Percentiles rank a stretch among this genome's conserved stretches.
Conservation (phyloP, 2,888 invertebrate species). For the Dynastes tityus region DNA sequence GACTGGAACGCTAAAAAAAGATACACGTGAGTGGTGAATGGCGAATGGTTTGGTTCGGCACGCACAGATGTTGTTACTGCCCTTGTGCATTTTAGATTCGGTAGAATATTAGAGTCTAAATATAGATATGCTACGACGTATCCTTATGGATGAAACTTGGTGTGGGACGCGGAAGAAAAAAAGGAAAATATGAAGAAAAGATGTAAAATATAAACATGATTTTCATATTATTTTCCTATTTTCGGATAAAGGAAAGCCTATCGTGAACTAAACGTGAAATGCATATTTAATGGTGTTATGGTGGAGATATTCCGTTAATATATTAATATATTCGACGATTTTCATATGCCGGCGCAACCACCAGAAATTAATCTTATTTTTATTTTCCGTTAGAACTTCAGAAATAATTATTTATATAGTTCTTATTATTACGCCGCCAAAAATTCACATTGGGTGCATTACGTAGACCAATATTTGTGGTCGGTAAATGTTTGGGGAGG, state of each 20-base stretch:
- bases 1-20: background rate
- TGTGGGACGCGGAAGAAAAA: background rate
- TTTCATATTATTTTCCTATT: background rate
- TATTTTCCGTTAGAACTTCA: too few relatives aligned
- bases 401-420: too few relatives aligned
- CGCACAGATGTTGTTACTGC: background rate
- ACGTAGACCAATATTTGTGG: too few relatives aligned
- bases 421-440: too few relatives aligned
- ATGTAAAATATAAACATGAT: conserved; percentile 18
- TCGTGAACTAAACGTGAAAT: too few relatives aligned
- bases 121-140: background rate
- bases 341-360: too few relatives aligned
- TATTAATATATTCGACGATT: too few relatives aligned
- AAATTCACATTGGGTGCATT: too few relatives aligned
- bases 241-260: background rate
- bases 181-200: background rate
- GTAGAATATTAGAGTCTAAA: conserved; percentile 30
- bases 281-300: background rate
- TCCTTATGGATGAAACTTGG: background rate
- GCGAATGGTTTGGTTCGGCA: background rate
- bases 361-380: too few relatives aligned
- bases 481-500: too few relatives aligned
- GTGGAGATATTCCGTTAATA: too few relatives aligned
- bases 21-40: background rate
- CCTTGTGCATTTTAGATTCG: conserved; percentile 14